Base-by-base conservation (phyloP, 2,888 invertebrate species). In the Prenolepis imparis region DNA sequence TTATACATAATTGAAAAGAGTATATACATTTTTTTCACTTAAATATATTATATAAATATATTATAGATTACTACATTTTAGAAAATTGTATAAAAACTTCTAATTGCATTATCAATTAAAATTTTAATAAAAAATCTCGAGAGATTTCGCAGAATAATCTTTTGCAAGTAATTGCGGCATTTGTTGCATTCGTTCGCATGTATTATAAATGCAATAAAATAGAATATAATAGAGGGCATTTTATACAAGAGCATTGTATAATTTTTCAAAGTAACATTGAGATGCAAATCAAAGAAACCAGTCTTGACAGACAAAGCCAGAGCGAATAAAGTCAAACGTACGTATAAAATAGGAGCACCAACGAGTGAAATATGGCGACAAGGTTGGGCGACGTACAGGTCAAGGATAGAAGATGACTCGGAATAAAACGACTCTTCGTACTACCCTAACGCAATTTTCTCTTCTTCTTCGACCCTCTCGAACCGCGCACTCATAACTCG, bases 371-470 rank as follows among this genome's bases (percentile, higher is more conserved):
- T 82, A 77, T 52, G 18, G 21, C 41, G 18, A 11, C 57, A 48
- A 24, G 39, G 59, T 39, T 39, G 39, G 24, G 15, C 55, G 57
- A 21, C 18, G 70, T 24, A 28, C 52, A 55, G 8, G 70, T 44
- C 41, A 64, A 52, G 75, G 70, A 77, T 83, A 84, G 82, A 32
- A 63, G 68, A 82, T 59, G 73, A 61, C 67, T 55, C 59, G 75
- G 41, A 68, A 67, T 85, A 63, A 84, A 86, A 84, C 57, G 59
- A 66, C 28, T 18, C 72, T 63, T 57, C 74, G 74, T 82, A 81
- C 83, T 67, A 86, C 77, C 72, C 78, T 88, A 84, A 88, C 85
- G 84, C 85, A 87, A 90, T 90, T 90, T 90, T 82, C 84, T 82
- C 55, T 73, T 74, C 66, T 84, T 28, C 28, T 83, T 77, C 41